phyloP scores from a whole-genome alignment of 2,797 vertebrate genomes.

The Tolypeutes matacus region DNA sequence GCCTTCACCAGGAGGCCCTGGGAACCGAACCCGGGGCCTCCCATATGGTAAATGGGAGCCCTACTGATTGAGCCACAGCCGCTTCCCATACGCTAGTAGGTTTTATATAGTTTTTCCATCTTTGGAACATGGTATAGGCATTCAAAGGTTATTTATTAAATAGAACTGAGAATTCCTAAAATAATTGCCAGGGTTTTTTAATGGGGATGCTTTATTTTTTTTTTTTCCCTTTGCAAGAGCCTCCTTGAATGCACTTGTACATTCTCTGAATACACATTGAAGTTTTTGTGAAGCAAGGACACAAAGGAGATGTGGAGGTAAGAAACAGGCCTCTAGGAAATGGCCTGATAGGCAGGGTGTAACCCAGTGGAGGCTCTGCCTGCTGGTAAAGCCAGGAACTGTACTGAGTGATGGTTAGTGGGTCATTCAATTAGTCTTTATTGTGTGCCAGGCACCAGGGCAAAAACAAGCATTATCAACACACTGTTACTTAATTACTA shows the following conservation, averaged over 20 bases:
- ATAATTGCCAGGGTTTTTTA: slow-evolving; percentile 12
- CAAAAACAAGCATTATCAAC: neutral
- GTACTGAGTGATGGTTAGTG: neutral
- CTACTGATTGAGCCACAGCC: no score
- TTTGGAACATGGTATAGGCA: neutral
- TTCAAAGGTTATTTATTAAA: neutral
- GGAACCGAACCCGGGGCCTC: no score
- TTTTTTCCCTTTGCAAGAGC: neutral
- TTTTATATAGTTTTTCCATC: neutral
- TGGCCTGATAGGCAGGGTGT: neutral
- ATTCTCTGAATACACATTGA: neutral
- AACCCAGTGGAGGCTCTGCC: neutral
- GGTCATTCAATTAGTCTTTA: neutral
- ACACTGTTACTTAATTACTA: neutral
- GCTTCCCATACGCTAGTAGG: no score
- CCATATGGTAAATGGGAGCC: no score
- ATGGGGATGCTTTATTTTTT: neutral
- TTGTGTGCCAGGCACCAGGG: neutral
- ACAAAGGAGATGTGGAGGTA: neutral
- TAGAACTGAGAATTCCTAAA: neutral
- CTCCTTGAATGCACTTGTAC: neutral
- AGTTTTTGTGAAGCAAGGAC: neutral
- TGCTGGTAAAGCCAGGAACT: neutral
- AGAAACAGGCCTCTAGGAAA: neutral
- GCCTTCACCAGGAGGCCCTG: no score